Evolutionary conservation across 2,113 vertebrate genomes (phyloP), one percentile per base, ranked within the genome.

Genomic region (Callipepla squamata): DNA sequence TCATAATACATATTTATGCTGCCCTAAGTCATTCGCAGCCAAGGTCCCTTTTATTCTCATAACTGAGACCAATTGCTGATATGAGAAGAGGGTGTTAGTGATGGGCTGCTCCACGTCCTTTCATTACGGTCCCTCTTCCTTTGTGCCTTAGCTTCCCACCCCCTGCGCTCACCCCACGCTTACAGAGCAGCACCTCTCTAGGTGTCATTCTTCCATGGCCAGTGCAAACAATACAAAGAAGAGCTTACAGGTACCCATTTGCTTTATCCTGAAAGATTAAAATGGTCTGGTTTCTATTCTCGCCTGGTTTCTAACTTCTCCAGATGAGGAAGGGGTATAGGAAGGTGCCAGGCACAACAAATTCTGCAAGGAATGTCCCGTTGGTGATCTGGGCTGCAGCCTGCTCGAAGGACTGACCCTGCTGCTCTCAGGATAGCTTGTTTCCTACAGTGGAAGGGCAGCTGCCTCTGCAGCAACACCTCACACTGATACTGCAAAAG

Each of bases 11-110:
- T 90, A 93, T 92, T 91, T 94, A 92, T 90, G 90, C 44, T 76
- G 96, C 89, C 95, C 95, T 96, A 94, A 97, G 93, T 95, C 86
- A 90, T 92, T 93, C 7, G 21, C 67, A 96, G 85, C 79, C 88
- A 91, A 94, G 62, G 86, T 91, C 93, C 92, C 80, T 92, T 92
- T 95, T 93, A 94, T 93, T 90, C 92, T 94, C 80, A 51, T 89
- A 92, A 85, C 85, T 63, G 85, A 89, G 73, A 74, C 91, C 55
- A 82, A 38, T 59, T 84, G 76, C 80, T 95, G 92, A 81, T 89
- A 80, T 18, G 61, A 58, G 68, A 84, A 89, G 66, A 72, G 75
- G 30, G 59, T 68, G 75, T 45, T 85, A 73, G 85, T 63, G 74
- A 70, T 57, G 85, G 66, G 72, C 45, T 80, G 13, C 20, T 85